phyloP scores from a whole-genome alignment of 2,797 vertebrate genomes.

The Notolepis coatsorum region DNA sequence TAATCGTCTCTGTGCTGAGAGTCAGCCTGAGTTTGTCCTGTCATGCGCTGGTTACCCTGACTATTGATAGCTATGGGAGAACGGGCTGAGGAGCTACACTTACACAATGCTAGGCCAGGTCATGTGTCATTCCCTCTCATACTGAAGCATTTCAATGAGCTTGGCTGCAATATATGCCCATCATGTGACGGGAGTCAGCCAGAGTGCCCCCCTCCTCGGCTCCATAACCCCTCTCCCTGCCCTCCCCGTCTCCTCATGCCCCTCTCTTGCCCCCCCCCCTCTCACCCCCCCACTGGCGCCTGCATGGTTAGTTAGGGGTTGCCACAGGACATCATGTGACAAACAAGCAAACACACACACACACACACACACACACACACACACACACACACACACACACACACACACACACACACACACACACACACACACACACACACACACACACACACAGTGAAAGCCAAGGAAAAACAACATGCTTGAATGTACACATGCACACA shows the following conservation, averaged over 20 bases:
- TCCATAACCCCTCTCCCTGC: conserved; percentile 61
- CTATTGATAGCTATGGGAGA: background rate
- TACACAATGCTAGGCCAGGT: conserved; percentile 75
- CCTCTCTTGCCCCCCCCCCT: conserved; percentile 36
- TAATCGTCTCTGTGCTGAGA: conserved; percentile 3
- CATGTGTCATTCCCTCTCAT: conserved; percentile 82
- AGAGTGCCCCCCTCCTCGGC: conserved; percentile 51
- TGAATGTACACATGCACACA: too few species aligned
- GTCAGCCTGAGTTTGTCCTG: too few species aligned
- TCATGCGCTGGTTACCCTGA: too few species aligned
- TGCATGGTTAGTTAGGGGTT: conserved; percentile 84
- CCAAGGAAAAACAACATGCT: too few species aligned
- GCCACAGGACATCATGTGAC: conserved; percentile 87
- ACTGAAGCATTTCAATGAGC: conserved; percentile 81
- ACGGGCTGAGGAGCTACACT: background rate
- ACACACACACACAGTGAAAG: conserved; percentile 39
- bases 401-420: conserved; percentile 26
- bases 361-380: conserved; percentile 32
- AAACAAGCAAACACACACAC: conserved; percentile 78
- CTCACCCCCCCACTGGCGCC: conserved; percentile 77
- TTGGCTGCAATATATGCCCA: conserved; percentile 81
- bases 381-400: conserved; percentile 15
- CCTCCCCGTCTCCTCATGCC: too few species aligned
- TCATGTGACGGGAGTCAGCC: conserved; percentile 86
- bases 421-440: background rate